Conservation (phyloP, 2,113 vertebrate genomes). For the Excalfactoria chinensis region DNA sequence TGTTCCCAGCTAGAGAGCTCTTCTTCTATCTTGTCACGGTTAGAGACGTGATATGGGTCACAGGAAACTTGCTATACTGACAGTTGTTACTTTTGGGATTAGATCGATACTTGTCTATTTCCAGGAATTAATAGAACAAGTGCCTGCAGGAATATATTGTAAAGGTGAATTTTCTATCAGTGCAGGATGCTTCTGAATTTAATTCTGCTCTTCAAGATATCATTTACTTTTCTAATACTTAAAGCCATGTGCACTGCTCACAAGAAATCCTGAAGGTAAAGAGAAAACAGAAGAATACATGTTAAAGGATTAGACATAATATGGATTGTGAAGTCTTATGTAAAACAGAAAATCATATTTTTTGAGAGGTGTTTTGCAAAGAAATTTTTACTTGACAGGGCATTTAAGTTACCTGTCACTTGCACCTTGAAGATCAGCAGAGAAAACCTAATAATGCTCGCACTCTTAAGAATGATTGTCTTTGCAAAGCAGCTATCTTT, state of each 20-base stretch:
- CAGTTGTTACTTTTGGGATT: constrained; percentile 62
- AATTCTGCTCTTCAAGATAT: constrained; percentile 58
- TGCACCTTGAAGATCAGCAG: constrained; percentile 58
- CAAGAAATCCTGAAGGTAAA: constrained; percentile 64
- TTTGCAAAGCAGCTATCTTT: constrained; percentile 56
- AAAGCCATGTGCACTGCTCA: constrained; percentile 26
- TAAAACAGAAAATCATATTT: constrained; percentile 49
- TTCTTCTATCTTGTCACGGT: background rate
- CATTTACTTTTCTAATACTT: constrained; percentile 64
- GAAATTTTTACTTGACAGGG: constrained; percentile 62
- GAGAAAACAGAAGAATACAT: constrained; percentile 49
- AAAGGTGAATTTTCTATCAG: constrained; percentile 35
- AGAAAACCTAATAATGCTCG: constrained; percentile 62
- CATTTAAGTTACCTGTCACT: constrained; percentile 67
- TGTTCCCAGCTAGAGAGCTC: constrained; percentile 35
- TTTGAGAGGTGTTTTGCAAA: constrained; percentile 46
- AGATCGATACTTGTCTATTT: constrained; percentile 36
- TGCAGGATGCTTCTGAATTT: constrained; percentile 38
- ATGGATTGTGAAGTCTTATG: constrained; percentile 68
- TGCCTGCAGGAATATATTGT: constrained; percentile 42
- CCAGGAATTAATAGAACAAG: constrained; percentile 54
- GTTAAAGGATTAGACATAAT: constrained; percentile 65
- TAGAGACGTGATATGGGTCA: background rate
- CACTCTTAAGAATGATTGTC: constrained; percentile 51
- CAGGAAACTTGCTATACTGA: background rate